phyloP scores from a whole-genome alignment of 1,140 invertebrate species.

The Trachymyrmex cornetzi region DNA sequence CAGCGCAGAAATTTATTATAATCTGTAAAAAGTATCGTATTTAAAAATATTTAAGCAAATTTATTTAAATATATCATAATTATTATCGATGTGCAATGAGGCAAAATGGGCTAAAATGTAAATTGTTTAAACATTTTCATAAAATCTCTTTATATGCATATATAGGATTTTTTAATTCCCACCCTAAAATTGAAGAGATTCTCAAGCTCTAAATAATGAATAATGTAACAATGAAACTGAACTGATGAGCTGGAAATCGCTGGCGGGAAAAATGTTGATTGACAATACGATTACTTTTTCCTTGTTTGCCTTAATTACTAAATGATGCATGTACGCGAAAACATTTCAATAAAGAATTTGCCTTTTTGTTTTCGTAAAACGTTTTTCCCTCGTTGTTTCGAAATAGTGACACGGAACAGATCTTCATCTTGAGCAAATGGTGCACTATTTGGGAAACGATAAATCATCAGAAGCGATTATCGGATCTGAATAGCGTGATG shows the following conservation, averaged over 20 bases:
- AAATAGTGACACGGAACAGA: neutral
- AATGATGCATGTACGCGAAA: constrained; percentile 2
- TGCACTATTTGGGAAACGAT: neutral
- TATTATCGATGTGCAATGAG: neutral
- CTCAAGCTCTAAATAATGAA: constrained; percentile 9
- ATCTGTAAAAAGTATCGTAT: constrained; percentile 8
- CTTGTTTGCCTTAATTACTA: neutral
- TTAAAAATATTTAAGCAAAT: constrained; percentile 21
- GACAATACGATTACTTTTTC: constrained; percentile 9
- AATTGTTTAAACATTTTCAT: constrained; percentile 8
- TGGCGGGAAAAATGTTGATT: neutral
- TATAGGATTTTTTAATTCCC: constrained; percentile 30
- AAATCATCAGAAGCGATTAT: constrained; percentile 14
- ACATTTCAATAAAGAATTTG: constrained; percentile 20
- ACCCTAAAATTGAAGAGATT: constrained; percentile 40
- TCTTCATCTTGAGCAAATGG: neutral
- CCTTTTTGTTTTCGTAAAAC: neutral
- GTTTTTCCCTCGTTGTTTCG: neutral
- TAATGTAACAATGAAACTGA: constrained; percentile 32
- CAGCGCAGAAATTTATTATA: neutral
- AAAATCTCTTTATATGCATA: neutral
- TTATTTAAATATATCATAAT: constrained; percentile 17
- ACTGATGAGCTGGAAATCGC: neutral
- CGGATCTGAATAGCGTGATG: neutral
- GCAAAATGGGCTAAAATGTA: neutral